These are phyloP conservation scores for Electrophaes corylata DNA, from an alignment of 2,888 invertebrate genomes.

Conservation along the genomic window DNA sequence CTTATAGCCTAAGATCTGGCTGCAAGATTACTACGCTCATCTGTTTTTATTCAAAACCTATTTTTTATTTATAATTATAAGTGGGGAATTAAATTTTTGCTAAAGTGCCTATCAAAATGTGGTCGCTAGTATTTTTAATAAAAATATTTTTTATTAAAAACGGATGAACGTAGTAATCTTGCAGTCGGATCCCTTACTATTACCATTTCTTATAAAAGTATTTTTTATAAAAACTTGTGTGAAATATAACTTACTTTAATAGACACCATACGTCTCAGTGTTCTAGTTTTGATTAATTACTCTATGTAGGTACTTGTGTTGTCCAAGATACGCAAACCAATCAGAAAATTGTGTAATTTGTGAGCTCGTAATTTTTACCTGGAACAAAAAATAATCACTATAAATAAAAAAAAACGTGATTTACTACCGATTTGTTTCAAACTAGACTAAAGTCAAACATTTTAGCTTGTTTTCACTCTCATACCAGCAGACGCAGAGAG, in stretches of 20 bases:
- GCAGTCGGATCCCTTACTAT: too few relatives aligned
- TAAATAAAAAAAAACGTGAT: neutral
- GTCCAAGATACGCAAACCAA: neutral
- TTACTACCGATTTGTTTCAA: neutral
- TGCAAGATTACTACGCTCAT: too few relatives aligned
- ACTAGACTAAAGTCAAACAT: neutral
- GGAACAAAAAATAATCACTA: neutral
- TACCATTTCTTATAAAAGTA: too few relatives aligned
- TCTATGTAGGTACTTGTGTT: neutral
- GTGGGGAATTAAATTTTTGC: too few relatives aligned
- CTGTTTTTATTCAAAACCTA: too few relatives aligned
- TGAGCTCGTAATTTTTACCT: neutral
- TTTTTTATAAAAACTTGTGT: too few relatives aligned
- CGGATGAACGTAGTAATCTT: too few relatives aligned
- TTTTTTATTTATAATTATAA: too few relatives aligned
- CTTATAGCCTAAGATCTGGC: too few relatives aligned
- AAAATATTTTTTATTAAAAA: too few relatives aligned
- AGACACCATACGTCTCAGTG: neutral
- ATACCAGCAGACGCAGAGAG: neutral
- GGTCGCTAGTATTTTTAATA: too few relatives aligned
- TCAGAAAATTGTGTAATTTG: neutral
- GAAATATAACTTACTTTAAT: neutral
- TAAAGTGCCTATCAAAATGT: too few relatives aligned
- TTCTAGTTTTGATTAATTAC: neutral
- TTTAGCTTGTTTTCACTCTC: constrained; percentile 1